Conservation (phyloP, 2,797 vertebrate genomes). For the Crossoptilon crossoptilon region DNA sequence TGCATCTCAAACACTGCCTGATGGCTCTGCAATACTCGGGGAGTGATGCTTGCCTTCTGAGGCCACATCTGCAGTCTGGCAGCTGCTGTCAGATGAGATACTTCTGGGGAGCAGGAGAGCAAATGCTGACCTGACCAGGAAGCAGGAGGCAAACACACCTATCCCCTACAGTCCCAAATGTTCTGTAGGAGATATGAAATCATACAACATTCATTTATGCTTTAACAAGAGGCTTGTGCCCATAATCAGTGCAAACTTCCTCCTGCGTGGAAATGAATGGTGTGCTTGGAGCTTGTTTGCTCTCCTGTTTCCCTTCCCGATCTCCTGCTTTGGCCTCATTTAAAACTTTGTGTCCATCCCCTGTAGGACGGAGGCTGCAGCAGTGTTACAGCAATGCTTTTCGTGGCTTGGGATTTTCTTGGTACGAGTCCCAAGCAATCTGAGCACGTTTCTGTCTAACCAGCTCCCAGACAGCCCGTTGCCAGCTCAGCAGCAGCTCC, state of each 20-base stretch:
- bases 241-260: conserved; percentile 16
- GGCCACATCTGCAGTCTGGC: conserved; percentile 45
- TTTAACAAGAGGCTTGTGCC: neutral
- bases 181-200: too few species aligned
- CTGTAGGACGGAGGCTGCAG: neutral
- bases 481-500: conserved; percentile 8
- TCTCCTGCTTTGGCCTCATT: neutral
- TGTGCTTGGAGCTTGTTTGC: neutral
- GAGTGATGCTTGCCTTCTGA: neutral
- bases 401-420: neutral
- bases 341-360: neutral
- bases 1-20: conserved; percentile 12
- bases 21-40: neutral
- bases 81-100: conserved; percentile 9
- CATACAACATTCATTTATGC: neutral
- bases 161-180: too few species aligned
- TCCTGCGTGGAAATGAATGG: conserved; percentile 26
- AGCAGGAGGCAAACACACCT: too few species aligned
- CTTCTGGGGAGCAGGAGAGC: neutral
- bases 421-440: neutral
- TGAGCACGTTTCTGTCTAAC: neutral
- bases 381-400: accelerated
- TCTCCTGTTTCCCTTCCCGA: neutral
- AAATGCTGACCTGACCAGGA: neutral
- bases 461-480: neutral